Percentiles rank a stretch among this genome's conserved stretches.
phyloP scores from a whole-genome alignment of 2,113 vertebrate species.

The Paradisaea rubra region DNA sequence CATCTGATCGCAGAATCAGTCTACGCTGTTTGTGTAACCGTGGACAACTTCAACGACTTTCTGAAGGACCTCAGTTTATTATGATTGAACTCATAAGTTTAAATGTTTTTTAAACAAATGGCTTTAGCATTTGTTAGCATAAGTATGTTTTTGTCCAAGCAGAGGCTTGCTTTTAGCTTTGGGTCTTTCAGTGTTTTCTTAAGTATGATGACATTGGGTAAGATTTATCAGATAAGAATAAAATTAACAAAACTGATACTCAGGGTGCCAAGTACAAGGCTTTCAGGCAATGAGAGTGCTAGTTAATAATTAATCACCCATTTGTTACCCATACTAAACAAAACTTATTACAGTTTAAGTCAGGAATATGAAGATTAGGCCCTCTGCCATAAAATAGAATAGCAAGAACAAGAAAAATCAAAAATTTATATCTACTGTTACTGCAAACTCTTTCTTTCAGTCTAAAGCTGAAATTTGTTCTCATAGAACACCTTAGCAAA shows the following conservation, averaged over 20 bases:
- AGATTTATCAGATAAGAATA: slow-evolving; percentile 44
- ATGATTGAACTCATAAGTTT: slow-evolving; percentile 2
- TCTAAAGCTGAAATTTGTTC: neutral
- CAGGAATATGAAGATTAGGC: neutral
- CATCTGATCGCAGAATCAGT: neutral
- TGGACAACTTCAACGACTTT: slow-evolving; percentile 15
- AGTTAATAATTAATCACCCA: slow-evolving; percentile 39
- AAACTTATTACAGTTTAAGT: neutral
- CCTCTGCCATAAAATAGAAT: neutral
- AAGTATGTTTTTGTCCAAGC: slow-evolving; percentile 21
- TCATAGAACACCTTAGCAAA: neutral
- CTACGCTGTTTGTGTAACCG: neutral
- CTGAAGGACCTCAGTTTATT: slow-evolving; percentile 25
- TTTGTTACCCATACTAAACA: neutral
- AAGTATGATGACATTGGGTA: neutral
- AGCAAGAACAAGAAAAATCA: neutral
- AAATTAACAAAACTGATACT: slow-evolving; percentile 27
- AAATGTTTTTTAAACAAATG: slow-evolving; percentile 40
- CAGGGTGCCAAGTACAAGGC: neutral
- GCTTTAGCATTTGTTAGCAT: neutral
- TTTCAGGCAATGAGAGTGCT: neutral
- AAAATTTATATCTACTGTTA: neutral
- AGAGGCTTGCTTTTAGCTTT: neutral
- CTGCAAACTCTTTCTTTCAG: neutral
- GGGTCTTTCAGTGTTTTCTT: neutral